Percentiles rank a stretch among this genome's conserved stretches.
Conservation (phyloP, 2,888 invertebrate species). For the Scaeva pyrastri region DNA sequence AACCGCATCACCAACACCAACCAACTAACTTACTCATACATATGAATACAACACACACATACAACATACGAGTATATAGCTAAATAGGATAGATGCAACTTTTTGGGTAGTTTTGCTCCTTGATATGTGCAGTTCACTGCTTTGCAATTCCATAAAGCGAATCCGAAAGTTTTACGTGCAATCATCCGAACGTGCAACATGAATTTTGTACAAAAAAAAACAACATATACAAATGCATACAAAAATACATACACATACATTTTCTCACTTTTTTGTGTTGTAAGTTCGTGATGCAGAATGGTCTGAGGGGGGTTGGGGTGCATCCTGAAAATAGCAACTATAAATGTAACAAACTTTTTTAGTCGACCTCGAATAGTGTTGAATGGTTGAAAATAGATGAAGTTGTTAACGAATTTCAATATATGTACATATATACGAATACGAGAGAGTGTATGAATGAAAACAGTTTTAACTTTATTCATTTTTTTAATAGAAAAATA, state of each 20-base stretch:
- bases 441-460: conserved; percentile 12
- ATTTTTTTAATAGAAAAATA: conserved; percentile 1
- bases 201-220: conserved; percentile 17
- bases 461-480: conserved; percentile 6
- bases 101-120: conserved; percentile 54
- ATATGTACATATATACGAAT: not conserved
- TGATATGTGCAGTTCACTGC: conserved; percentile 74
- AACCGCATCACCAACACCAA: conserved; percentile 13
- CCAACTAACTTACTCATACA: conserved; percentile 20
- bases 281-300: not conserved
- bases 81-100: conserved; percentile 38
- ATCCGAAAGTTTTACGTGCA: conserved; percentile 69
- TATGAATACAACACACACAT: no score
- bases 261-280: not conserved
- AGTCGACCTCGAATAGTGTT: conserved; percentile 20
- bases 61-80: no score
- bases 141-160: conserved; percentile 73
- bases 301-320: not conserved
- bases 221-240: not conserved
- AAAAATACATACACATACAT: not conserved
- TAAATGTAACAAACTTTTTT: conserved; percentile 24
- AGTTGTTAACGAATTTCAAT: conserved; percentile 63
- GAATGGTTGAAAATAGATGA: conserved; percentile 46
- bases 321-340: conserved; percentile 2
- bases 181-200: conserved; percentile 73